Base-by-base conservation (phyloP, 2,888 invertebrate genomes). In the Cataglyphis livida region DNA sequence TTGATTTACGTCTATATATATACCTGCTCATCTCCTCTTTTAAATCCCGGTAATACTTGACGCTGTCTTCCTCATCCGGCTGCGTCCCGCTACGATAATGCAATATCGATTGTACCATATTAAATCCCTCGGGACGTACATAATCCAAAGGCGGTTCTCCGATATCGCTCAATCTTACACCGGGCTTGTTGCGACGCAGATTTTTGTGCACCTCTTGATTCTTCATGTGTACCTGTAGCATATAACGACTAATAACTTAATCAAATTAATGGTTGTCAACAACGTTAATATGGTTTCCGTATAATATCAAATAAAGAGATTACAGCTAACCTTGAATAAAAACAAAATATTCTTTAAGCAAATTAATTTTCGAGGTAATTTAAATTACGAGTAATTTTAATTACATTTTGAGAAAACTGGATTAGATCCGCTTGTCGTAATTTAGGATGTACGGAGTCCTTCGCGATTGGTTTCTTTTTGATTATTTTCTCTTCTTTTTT, bases 141-240 rank as follows among this genome's bases (percentile, higher is more conserved):
- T 96, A 97, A 90, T 96, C 96, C 0, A 94, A 94, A 0, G 96
- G 96, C 0, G 95, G 95, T 25, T 95, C 95, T 78, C 95, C 95
- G 25, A 97, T 95, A 59, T 96, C 96, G 78, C 95, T 94, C 71
- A 96, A 90, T 15, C 95, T 94, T 15, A 96, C 94, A 0, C 96
- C 96, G 0, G 96, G 95, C 92, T 96, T 96, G 92, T 96, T 96
- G 25, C 96, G 95, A 0, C 96, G 95, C 48, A 97, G 94, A 91
- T 96, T 96, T 91, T 96, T 96, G 93, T 97, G 97, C 3, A 96
- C 94, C 71, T 96, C 96, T 93, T 97, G 96, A 91, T 97, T 97
- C 86, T 95, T 95, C 93, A 96, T 95, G 92, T 97, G 96, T 12
- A 97, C 96, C 97, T 97, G 10, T 41, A 92, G 10, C 3, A 10